Percentiles rank a stretch among this genome's conserved stretches.
phyloP scores from a whole-genome alignment of 1,140 invertebrate genomes.

The Meloidogyne chitwoodi region DNA sequence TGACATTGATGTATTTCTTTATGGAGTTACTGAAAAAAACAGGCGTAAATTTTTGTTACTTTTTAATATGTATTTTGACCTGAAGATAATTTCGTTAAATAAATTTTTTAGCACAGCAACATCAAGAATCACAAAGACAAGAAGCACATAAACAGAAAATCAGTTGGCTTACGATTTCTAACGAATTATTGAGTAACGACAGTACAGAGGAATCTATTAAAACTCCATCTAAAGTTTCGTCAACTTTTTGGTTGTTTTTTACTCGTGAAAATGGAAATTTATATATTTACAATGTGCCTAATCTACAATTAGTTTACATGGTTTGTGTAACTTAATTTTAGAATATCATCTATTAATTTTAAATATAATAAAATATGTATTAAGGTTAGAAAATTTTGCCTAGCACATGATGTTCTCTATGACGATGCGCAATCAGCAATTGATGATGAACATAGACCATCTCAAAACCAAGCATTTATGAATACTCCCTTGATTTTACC shows the following conservation, averaged over 20 bases:
- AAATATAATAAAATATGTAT: too few species aligned
- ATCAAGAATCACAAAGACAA: neutral
- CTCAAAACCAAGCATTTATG: conserved; percentile 16
- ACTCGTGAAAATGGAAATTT: conserved; percentile 53
- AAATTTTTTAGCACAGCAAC: neutral
- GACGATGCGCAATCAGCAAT: conserved; percentile 23
- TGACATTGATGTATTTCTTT: conserved; percentile 27
- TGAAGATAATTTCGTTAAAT: neutral
- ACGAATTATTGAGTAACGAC: neutral
- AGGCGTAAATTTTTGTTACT: neutral
- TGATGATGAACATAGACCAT: conserved; percentile 31
- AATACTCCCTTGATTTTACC: conserved; percentile 22
- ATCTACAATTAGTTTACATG: conserved; percentile 46
- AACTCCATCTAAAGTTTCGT: conserved; percentile 23
- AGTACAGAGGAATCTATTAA: conserved; percentile 2
- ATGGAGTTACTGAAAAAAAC: conserved; percentile 30
- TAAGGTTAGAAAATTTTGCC: conserved; percentile 39
- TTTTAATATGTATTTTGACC: too few species aligned
- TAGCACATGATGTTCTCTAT: conserved; percentile 27
- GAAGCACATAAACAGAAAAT: neutral
- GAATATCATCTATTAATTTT: too few species aligned
- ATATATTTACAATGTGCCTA: conserved; percentile 45
- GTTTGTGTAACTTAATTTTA: neutral
- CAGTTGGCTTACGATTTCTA: neutral
- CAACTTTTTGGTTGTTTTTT: conserved; percentile 46